Conservation (phyloP, 23 tunicate species). For the Clavelina lepadiformis region DNA sequence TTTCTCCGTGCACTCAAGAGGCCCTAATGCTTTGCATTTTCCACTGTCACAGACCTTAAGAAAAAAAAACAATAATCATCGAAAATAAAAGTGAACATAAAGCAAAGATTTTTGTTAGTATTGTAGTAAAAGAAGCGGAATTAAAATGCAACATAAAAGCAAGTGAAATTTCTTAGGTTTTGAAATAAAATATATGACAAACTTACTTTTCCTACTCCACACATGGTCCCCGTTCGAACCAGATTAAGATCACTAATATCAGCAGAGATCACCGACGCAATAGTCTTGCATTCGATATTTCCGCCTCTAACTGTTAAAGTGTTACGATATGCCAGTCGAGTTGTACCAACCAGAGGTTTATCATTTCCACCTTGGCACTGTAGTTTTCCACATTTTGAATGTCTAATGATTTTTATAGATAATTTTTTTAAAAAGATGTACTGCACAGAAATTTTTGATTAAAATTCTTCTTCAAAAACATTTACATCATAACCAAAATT, state of each 20-base stretch:
- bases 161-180: no score
- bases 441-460: no score
- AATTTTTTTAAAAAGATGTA: no score
- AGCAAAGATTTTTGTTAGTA: no score
- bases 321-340: conserved; percentile 28
- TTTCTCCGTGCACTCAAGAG: conserved; percentile 15
- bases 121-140: no score
- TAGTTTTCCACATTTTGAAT: conserved; percentile 51
- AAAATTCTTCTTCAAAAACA: no score
- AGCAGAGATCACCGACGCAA: conserved; percentile 22
- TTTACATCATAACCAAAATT: no score
- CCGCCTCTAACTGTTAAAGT: conserved; percentile 1
- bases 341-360: conserved; percentile 20
- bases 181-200: no score
- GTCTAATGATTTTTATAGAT: conserved; percentile 22
- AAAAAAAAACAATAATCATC: no score
- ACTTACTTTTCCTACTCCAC: conserved; percentile 52
- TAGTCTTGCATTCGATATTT: conserved; percentile 32
- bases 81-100: no score
- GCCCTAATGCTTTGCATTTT: conserved; percentile 4
- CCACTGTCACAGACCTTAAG: conserved; percentile 33
- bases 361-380: conserved; percentile 22
- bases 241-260: conserved; percentile 67
- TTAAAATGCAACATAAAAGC: no score
- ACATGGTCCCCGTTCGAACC: conserved; percentile 64